A percentile compares a stretch with the other conserved stretches of the same genome.
These are phyloP conservation scores for Proisotoma minuta DNA, from an alignment of 2,888 invertebrate genomes.

Conservation along the genomic window DNA sequence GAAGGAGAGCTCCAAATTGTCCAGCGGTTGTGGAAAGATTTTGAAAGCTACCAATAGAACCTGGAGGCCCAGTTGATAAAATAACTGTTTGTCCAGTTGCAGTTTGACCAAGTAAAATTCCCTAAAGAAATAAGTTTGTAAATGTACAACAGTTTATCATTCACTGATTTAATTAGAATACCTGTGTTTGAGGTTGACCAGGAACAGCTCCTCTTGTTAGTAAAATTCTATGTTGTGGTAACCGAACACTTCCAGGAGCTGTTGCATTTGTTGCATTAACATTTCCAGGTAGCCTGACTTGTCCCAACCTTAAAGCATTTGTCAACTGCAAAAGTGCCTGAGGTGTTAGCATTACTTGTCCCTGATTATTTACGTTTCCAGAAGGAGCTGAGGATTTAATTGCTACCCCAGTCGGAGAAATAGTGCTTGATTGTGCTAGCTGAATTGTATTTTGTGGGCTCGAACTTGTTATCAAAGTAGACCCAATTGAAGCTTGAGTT, in stretches of 20 bases:
- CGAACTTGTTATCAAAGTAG: not conserved
- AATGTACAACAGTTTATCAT: no score
- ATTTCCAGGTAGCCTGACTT: constrained; percentile 33
- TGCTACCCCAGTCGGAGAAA: constrained; percentile 18
- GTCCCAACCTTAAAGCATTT: constrained; percentile 39
- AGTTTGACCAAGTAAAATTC: constrained; percentile 43
- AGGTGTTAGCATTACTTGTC: constrained; percentile 29
- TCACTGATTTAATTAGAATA: not conserved
- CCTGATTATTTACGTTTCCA: no score
- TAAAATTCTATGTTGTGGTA: constrained; percentile 44
- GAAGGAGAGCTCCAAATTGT: not conserved
- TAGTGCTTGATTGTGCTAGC: constrained; percentile 9
- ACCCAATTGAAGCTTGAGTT: not conserved
- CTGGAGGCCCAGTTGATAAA: constrained; percentile 35
- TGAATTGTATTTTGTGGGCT: not conserved
- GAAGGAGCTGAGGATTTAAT: no score
- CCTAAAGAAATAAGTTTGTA: constrained; percentile 18
- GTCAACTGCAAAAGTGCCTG: constrained; percentile 34
- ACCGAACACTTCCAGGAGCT: constrained; percentile 19
- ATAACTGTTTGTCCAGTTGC: constrained; percentile 45
- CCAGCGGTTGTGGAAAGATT: not conserved
- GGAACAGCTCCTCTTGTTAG: constrained; percentile 36
- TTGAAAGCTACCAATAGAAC: constrained; percentile 11
- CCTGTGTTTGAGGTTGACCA: constrained; percentile 26
- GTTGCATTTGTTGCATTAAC: no score